These are phyloP conservation scores for Phylloscopus trochilus DNA, from an alignment of 2,113 vertebrate genomes.

Conservation along the genomic window DNA sequence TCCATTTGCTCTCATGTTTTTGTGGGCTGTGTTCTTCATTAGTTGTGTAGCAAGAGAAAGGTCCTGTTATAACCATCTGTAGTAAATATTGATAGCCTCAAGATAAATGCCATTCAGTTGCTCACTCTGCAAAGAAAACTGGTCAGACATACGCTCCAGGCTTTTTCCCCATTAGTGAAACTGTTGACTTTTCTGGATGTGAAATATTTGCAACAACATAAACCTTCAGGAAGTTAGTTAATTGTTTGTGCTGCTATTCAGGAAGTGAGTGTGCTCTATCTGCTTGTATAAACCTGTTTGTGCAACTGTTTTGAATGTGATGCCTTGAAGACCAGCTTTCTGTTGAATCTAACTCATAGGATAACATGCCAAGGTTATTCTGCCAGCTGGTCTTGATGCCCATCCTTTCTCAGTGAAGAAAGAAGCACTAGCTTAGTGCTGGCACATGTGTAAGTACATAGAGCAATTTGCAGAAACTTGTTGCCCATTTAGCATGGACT, in stretches of 20 bases:
- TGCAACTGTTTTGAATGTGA: neutral
- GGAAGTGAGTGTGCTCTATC: neutral
- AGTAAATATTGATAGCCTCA: conserved; percentile 13
- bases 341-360: neutral
- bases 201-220: neutral
- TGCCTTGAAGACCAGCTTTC: neutral
- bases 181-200: conserved; percentile 20
- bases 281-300: neutral
- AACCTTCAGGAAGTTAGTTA: neutral
- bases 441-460: neutral
- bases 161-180: neutral
- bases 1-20: neutral
- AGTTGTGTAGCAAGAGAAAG: neutral
- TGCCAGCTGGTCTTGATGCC: neutral
- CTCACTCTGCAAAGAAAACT: neutral
- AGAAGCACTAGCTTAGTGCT: neutral
- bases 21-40: neutral
- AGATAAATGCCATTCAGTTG: neutral
- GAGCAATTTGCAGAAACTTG: neutral
- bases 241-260: neutral
- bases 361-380: neutral
- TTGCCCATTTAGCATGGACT: neutral
- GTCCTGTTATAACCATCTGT: neutral
- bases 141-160: neutral
- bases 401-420: neutral